Percentiles rank a stretch among this genome's conserved stretches.
These are phyloP conservation scores for Slavum lentiscoides DNA, from an alignment of 2,888 invertebrate genomes.

Conservation along the genomic window DNA sequence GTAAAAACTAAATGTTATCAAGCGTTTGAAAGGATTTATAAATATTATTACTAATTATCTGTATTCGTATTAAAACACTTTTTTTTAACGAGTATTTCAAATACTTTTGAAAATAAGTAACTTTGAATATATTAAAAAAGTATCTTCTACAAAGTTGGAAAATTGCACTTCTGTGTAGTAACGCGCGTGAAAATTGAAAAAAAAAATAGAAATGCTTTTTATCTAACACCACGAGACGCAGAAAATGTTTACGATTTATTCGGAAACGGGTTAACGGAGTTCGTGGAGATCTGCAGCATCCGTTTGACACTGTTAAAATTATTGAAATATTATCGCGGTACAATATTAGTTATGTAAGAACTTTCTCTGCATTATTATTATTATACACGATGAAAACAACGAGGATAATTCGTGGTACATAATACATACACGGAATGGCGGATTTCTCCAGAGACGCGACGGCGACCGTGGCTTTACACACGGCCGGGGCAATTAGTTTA, in stretches of 20 bases:
- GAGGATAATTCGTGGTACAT: neutral
- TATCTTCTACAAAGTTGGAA: too few relatives aligned
- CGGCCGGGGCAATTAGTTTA: constrained; percentile 23
- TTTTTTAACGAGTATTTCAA: too few relatives aligned
- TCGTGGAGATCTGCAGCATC: neutral
- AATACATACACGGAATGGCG: neutral
- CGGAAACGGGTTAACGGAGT: neutral
- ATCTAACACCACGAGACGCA: neutral
- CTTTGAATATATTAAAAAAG: too few relatives aligned
- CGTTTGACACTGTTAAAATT: too few relatives aligned
- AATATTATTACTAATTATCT: too few relatives aligned
- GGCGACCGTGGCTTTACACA: neutral
- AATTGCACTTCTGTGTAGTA: too few relatives aligned
- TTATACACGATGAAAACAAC: neutral
- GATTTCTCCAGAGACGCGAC: constrained; percentile 29
- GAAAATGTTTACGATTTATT: constrained; percentile 6
- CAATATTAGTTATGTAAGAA: constrained; percentile 23
- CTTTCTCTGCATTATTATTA: neutral
- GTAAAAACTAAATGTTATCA: too few relatives aligned
- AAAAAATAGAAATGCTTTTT: too few relatives aligned
- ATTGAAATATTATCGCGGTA: neutral
- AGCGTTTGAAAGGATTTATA: too few relatives aligned
- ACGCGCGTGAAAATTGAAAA: too few relatives aligned
- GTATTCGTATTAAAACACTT: too few relatives aligned
- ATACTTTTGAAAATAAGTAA: too few relatives aligned